Percentiles rank a stretch among this genome's conserved stretches.
Evolutionary conservation across 2,797 vertebrate species (phyloP).

Genomic region (Siniperca scherzeri): DNA sequence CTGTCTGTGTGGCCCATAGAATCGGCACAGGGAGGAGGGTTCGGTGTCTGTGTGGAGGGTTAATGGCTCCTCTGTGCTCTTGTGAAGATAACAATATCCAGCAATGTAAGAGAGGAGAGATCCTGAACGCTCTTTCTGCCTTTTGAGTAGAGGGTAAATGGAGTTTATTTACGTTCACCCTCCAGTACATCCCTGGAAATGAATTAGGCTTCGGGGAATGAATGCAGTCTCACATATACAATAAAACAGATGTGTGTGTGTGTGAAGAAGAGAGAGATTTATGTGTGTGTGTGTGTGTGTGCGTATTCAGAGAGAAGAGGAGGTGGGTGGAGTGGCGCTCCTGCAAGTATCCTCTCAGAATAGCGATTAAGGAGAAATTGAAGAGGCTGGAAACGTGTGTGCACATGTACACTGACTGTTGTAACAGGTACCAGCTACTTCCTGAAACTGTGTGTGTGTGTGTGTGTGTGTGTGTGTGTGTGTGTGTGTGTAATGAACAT

Average conservation of each 20-base stretch:
- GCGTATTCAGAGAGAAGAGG: slow-evolving; percentile 6
- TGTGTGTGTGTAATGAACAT: neutral
- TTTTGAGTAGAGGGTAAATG: slow-evolving; percentile 20
- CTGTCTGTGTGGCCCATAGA: neutral
- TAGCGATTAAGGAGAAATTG: slow-evolving; percentile 42
- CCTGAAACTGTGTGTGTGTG: slow-evolving; percentile 6
- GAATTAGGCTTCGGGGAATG: slow-evolving; percentile 35
- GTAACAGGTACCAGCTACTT: slow-evolving; percentile 1
- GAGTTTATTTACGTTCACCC: slow-evolving; percentile 42
- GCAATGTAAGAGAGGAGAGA: neutral
- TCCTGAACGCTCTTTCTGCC: slow-evolving; percentile 9
- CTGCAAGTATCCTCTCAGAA: slow-evolving; percentile 44
- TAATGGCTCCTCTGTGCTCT: slow-evolving; percentile 14
- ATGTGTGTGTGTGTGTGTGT: slow-evolving; percentile 8
- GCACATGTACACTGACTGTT: slow-evolving; percentile 11
- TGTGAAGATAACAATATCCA: slow-evolving; percentile 10
- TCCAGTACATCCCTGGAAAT: slow-evolving; percentile 32
- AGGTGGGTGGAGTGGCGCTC: slow-evolving; percentile 12
- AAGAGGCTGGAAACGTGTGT: slow-evolving; percentile 19
- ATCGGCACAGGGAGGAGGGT: neutral
- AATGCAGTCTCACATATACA: slow-evolving; percentile 2
- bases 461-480: slow-evolving; percentile 16
- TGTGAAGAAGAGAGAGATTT: neutral
- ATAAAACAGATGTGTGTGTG: neutral
- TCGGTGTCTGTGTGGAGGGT: neutral